These are phyloP conservation scores for Oligia strigilis DNA, from an alignment of 2,888 invertebrate species.

Conservation along the genomic window DNA sequence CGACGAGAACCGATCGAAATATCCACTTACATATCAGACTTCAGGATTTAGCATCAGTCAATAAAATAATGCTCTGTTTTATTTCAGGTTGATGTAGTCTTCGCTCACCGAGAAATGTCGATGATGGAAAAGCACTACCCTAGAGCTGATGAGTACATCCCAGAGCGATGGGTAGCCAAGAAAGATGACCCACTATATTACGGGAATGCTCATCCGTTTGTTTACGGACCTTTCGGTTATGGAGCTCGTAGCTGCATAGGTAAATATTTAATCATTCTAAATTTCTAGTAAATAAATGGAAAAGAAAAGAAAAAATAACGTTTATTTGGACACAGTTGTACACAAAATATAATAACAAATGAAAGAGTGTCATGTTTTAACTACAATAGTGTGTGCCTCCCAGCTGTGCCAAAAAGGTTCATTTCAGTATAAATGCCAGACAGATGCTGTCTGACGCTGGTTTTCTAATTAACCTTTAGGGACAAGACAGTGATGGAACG, in stretches of 20 bases:
- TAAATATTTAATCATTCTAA: slow-evolving; percentile 51
- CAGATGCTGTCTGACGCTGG: too few relatives aligned
- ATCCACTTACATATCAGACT: background rate
- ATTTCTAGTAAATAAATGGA: background rate
- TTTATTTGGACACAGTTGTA: too few relatives aligned
- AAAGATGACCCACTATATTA: slow-evolving; percentile 82
- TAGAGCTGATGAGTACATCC: slow-evolving; percentile 91
- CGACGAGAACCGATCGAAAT: background rate
- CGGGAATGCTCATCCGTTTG: slow-evolving; percentile 90
- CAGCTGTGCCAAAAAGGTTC: too few relatives aligned
- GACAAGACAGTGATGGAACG: too few relatives aligned
- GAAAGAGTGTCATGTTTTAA: too few relatives aligned
- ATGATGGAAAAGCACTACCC: slow-evolving; percentile 92
- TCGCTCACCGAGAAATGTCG: slow-evolving; percentile 91
- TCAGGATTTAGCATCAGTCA: background rate
- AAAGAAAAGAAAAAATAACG: too few relatives aligned
- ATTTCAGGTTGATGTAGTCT: slow-evolving; percentile 72
- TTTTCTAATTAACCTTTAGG: too few relatives aligned
- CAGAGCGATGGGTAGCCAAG: slow-evolving; percentile 93
- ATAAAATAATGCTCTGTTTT: background rate
- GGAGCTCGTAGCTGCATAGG: slow-evolving; percentile 93
- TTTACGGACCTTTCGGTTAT: slow-evolving; percentile 92
- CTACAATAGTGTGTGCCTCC: too few relatives aligned
- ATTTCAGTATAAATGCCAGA: too few relatives aligned
- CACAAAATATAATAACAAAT: too few relatives aligned